Base-by-base conservation (phyloP, 2,113 vertebrate genomes). In the Oreochromis aureus region DNA sequence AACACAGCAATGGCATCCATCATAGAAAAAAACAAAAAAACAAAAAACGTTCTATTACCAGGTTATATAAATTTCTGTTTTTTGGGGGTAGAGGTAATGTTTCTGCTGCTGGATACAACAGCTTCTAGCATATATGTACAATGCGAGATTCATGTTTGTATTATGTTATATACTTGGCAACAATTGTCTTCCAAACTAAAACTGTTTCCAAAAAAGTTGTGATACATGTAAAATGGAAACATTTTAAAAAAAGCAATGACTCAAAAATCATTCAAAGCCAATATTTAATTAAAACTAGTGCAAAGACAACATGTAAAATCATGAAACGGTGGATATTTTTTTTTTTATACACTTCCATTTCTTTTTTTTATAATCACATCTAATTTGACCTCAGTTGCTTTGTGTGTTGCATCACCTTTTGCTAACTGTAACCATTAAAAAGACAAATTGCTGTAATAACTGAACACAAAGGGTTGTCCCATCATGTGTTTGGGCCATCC, bases 1-100 rank as follows among this genome's bases (percentile, higher is more conserved):
- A 80, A 78, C 80, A 82, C 4, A 82, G 53, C 71, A 59, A 87
- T 34, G 82, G 15, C n/a, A 83, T 56, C 22, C 63, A 88, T 46
- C 41, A 48, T 2, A 24, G 3, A 27, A 15, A 22, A n/a, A n/a
- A 51, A 1, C 22, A 24, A 24, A 11, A 46, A 15, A 44, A 34
- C 9, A 7, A 19, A 4, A 18, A 46, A 51, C 5, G 18, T 12
- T 34, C 6, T 66, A 39, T 48, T 48, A 76, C 71, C 44, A 30
- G 71, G 41, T 46, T 73, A 48, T 73, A 73, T 73, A 27, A 73
- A 73, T 46, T 5, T 73, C 13, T 30, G 15, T 73, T 27, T 24
- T 15, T 8, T 13, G 36, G 63, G 19, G 63, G 2, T 16, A 24
- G 41, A 16, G 69, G 24, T 76, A 46, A 48, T 7, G 41, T 7